Percentiles rank a stretch among this genome's conserved stretches.
These are phyloP conservation scores for Epistrophe grossulariae DNA, from an alignment of 2,888 invertebrate genomes.

Conservation along the genomic window DNA sequence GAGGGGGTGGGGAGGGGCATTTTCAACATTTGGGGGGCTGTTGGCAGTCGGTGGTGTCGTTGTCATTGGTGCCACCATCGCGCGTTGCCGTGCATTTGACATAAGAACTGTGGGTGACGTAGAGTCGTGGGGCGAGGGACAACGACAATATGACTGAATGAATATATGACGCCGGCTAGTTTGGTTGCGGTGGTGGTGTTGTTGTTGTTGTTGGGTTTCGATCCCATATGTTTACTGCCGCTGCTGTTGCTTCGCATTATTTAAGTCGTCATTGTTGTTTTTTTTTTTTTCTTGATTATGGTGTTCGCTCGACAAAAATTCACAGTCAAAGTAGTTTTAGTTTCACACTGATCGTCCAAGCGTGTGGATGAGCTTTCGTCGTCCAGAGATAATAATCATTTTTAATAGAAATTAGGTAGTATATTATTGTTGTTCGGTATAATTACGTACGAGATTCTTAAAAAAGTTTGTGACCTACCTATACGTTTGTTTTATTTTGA, in stretches of 20 bases:
- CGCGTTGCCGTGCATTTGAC: conserved; percentile 47
- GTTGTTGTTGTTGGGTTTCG: conserved; percentile 1
- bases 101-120: conserved; percentile 48
- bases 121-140: neutral
- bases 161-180: conserved; percentile 38
- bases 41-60: conserved; percentile 1
- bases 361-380: conserved; percentile 61
- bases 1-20: neutral
- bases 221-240: conserved; percentile 48
- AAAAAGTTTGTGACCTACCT: neutral
- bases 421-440: conserved; percentile 2
- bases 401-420: neutral
- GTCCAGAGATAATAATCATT: conserved; percentile 46
- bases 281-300: conserved; percentile 28
- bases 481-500: conserved; percentile 16
- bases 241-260: conserved; percentile 33
- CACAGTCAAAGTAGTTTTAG: conserved; percentile 59
- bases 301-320: conserved; percentile 45
- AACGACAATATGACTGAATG: conserved; percentile 11
- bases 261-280: conserved; percentile 47
- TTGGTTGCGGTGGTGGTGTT: neutral
- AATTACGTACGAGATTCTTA: conserved; percentile 17
- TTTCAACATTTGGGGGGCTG: neutral
- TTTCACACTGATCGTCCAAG: conserved; percentile 57
- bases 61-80: neutral